Percentiles rank a stretch among this genome's conserved stretches.
These are phyloP conservation scores for Nothoprocta pentlandii DNA, from an alignment of 2,113 vertebrate genomes.

Conservation along the genomic window DNA sequence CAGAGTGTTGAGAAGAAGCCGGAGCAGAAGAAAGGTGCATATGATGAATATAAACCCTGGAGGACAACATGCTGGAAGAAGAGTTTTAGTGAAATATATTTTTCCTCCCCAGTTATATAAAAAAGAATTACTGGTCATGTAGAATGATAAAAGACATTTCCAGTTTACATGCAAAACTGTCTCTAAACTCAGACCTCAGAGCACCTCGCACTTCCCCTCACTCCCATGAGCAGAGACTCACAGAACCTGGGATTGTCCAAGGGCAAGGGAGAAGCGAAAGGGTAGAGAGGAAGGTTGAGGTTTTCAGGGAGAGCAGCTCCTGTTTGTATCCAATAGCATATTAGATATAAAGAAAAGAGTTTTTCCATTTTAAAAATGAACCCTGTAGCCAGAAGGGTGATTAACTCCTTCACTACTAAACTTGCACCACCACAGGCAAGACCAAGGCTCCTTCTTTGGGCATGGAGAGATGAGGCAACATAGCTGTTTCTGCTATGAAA, in stretches of 20 bases:
- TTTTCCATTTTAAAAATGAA: background rate
- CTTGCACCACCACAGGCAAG: background rate
- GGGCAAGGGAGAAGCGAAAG: background rate
- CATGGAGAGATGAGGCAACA: background rate
- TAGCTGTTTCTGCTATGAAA: background rate
- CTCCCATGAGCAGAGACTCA: background rate
- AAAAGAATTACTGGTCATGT: background rate
- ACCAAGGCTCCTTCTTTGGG: background rate
- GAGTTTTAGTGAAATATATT: background rate
- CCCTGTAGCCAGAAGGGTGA: background rate
- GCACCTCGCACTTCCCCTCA: background rate
- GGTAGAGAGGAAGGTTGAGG: background rate
- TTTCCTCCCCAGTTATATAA: background rate
- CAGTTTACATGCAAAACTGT: background rate
- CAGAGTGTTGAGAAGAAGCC: background rate
- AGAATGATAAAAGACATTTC: background rate
- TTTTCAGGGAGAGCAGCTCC: background rate
- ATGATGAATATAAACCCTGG: constrained; percentile 7
- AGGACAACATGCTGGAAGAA: background rate
- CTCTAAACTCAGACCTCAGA: background rate
- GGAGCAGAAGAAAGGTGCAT: constrained; percentile 1
- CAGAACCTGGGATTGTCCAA: background rate
- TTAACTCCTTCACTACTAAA: background rate
- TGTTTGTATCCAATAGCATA: background rate
- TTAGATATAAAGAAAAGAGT: background rate